Evolutionary conservation across 2,888 invertebrate species (phyloP).

Genomic region (Cacoxenus indagator): DNA sequence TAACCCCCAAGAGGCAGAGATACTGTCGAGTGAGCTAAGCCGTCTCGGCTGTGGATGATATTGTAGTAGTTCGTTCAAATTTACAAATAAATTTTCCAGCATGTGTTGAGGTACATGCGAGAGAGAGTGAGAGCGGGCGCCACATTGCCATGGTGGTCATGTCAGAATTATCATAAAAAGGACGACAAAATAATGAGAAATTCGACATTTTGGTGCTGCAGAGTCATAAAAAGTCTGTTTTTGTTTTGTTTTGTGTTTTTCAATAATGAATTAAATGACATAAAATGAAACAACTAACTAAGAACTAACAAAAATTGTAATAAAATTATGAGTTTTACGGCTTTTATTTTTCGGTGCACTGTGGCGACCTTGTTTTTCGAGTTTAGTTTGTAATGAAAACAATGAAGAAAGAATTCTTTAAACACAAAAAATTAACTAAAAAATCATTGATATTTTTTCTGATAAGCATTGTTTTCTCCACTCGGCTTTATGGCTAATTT

Average conservation of each 20-base stretch:
- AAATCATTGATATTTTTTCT: background rate
- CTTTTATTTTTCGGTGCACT: constrained; percentile 19
- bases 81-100: constrained; percentile 24
- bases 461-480: constrained; percentile 1
- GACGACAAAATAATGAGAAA: background rate
- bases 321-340: constrained; percentile 39
- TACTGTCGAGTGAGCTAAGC: background rate
- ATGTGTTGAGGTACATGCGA: too few species aligned
- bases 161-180: background rate
- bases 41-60: background rate
- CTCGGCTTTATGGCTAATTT: background rate
- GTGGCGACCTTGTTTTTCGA: background rate
- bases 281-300: background rate
- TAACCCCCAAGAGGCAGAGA: constrained; percentile 3
- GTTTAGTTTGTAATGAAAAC: background rate
- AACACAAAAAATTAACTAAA: constrained; percentile 13
- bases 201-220: background rate
- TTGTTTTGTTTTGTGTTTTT: background rate
- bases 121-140: too few species aligned
- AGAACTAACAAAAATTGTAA: constrained; percentile 24
- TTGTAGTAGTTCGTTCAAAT: background rate
- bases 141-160: constrained; percentile 11
- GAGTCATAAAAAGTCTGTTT: background rate
- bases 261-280: background rate
- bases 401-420: background rate